Evolutionary conservation across 2,888 invertebrate species (phyloP).

Genomic region (Ophioninae sp.): DNA sequence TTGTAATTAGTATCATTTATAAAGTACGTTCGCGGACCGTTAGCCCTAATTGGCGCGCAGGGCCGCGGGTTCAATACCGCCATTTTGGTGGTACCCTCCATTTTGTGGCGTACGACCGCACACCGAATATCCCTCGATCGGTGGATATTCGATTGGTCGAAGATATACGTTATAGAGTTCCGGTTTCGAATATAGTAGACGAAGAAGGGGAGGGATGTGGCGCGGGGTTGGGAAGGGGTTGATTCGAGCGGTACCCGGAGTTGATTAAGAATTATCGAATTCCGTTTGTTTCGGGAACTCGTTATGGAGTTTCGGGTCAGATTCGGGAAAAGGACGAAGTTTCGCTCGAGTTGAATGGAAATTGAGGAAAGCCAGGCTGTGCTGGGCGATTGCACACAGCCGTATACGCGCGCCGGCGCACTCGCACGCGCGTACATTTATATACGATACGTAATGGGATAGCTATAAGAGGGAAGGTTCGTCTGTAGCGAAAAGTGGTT

Average conservation of each 20-base stretch:
- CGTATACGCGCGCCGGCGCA: too few relatives aligned
- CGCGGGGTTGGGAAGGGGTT: not conserved
- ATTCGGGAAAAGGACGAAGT: constrained; percentile 35
- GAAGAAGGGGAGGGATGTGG: not conserved
- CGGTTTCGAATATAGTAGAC: not conserved
- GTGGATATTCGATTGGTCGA: constrained; percentile 5
- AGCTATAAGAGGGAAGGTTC: not conserved
- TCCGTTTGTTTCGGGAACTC: constrained; percentile 63
- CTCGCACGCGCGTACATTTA: not conserved
- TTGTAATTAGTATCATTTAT: constrained; percentile 78
- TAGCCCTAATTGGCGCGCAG: constrained; percentile 45
- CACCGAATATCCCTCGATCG: not conserved
- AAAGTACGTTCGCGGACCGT: constrained; percentile 67
- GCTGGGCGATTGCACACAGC: not conserved
- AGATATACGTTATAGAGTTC: too few relatives aligned
- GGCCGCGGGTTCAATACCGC: constrained; percentile 37
- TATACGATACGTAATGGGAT: not conserved
- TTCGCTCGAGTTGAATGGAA: constrained; percentile 44
- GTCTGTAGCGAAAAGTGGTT: constrained; percentile 25
- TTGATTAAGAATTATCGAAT: constrained; percentile 63
- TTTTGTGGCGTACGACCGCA: not conserved
- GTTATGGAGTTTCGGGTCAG: constrained; percentile 41
- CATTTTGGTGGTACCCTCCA: constrained; percentile 49
- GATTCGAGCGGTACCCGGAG: constrained; percentile 10
- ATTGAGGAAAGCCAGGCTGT: constrained; percentile 46